Conservation (phyloP, 2,888 invertebrate species). For the Diloba caeruleocephala region DNA sequence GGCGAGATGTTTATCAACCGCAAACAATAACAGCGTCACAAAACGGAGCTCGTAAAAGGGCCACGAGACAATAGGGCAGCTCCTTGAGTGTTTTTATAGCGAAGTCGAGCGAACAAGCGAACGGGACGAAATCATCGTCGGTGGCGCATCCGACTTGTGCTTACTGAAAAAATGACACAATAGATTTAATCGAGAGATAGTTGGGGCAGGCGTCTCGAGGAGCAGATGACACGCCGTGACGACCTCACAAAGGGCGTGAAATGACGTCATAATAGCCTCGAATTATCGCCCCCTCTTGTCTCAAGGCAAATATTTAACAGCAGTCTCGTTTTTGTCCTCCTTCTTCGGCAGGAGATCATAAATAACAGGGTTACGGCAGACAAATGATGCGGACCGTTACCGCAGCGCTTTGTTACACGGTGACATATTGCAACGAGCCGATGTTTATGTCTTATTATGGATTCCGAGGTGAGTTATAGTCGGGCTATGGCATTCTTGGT, state of each 20-base stretch:
- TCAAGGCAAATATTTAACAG: conserved; percentile 88
- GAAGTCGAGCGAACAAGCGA: conserved; percentile 83
- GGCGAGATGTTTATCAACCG: conserved; percentile 88
- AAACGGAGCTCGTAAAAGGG: conserved; percentile 87
- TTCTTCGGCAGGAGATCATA: conserved; percentile 85
- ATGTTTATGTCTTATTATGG: conserved; percentile 88
- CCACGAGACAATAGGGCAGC: conserved; percentile 85
- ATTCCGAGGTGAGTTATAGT: conserved; percentile 72
- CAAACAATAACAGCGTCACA: conserved; percentile 88
- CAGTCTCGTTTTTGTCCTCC: conserved; percentile 84
- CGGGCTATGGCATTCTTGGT: conserved; percentile 65
- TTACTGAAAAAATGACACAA: conserved; percentile 86
- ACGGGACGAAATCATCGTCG: conserved; percentile 87
- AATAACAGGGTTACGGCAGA: conserved; percentile 84
- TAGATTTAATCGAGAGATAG: conserved; percentile 88
- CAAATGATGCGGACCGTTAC: conserved; percentile 87
- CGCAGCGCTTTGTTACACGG: conserved; percentile 81
- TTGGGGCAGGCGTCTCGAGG: conserved; percentile 86
- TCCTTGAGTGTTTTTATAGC: conserved; percentile 85
- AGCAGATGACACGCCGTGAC: conserved; percentile 89
- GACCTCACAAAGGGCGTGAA: conserved; percentile 88
- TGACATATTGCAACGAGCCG: conserved; percentile 85
- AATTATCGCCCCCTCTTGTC: conserved; percentile 89
- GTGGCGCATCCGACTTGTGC: conserved; percentile 87
- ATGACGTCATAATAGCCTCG: conserved; percentile 89